phyloP scores from a whole-genome alignment of 2,888 invertebrate genomes.

The Apotomis capreana region DNA sequence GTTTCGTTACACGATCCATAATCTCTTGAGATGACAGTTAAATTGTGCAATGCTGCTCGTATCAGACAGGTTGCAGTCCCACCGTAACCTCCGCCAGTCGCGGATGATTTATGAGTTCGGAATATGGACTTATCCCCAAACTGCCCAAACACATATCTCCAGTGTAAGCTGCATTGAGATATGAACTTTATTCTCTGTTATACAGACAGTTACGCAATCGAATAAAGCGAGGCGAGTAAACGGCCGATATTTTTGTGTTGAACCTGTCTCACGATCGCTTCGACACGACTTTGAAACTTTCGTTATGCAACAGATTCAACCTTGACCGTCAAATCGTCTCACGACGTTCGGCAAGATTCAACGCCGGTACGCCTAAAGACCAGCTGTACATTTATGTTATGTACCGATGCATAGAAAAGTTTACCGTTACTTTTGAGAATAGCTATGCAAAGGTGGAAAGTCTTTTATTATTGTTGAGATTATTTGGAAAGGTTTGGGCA shows the following conservation, averaged over 20 bases:
- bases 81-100: slow-evolving; percentile 13
- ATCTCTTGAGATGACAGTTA: not conserved
- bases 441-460: no score
- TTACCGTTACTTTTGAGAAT: no score
- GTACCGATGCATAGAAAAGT: not conserved
- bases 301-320: slow-evolving; percentile 26
- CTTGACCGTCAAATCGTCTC: slow-evolving; percentile 31
- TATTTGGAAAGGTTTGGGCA: no score
- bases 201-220: not conserved
- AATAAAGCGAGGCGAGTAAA: slow-evolving; percentile 8
- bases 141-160: not conserved
- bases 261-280: slow-evolving; percentile 17
- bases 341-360: not conserved
- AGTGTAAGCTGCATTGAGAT: not conserved
- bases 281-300: slow-evolving; percentile 5
- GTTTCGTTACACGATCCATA: not conserved
- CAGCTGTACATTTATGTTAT: not conserved
- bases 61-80: slow-evolving; percentile 1
- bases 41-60: not conserved
- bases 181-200: not conserved
- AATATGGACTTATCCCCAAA: not conserved
- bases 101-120: slow-evolving; percentile 8
- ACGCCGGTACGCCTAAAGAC: not conserved
- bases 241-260: not conserved
- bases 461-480: no score